Evolutionary conservation across 2,888 invertebrate genomes (phyloP).

Genomic region (Acrocyrtus sp.): DNA sequence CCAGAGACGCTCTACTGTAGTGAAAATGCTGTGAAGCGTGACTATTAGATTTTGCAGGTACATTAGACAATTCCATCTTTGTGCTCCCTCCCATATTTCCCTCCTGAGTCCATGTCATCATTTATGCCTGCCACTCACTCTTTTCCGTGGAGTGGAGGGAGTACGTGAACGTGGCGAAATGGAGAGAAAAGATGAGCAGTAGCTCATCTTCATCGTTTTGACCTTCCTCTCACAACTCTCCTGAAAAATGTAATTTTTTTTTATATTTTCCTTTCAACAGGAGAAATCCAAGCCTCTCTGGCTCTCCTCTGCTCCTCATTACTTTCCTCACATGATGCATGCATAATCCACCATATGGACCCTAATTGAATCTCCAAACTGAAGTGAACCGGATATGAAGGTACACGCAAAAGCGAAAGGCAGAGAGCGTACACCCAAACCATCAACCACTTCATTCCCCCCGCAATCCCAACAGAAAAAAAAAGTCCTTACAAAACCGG

Average conservation of each 20-base stretch:
- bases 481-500: too few species aligned
- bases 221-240: too few species aligned
- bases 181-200: conserved; percentile 5
- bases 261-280: too few species aligned
- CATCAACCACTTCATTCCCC: background rate
- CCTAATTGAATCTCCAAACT: conserved; percentile 52
- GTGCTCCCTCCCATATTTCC: background rate
- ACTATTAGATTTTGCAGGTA: conserved; percentile 48
- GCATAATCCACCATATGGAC: conserved; percentile 53
- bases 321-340: conserved; percentile 56
- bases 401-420: background rate
- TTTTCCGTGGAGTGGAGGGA: background rate
- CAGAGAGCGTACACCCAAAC: background rate
- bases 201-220: too few species aligned
- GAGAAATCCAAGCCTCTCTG: background rate
- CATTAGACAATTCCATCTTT: conserved; percentile 31
- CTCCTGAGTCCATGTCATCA: background rate
- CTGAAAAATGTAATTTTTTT: too few species aligned
- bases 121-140: background rate
- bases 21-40: too few species aligned
- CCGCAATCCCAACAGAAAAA: background rate
- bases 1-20: too few species aligned
- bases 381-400: conserved; percentile 10
- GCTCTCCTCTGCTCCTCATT: conserved; percentile 49
- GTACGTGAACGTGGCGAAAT: conserved; percentile 5